Percentiles rank a stretch among this genome's conserved stretches.
Conservation (phyloP, 1,140 invertebrate species). For the Calliopsis andreniformis region DNA sequence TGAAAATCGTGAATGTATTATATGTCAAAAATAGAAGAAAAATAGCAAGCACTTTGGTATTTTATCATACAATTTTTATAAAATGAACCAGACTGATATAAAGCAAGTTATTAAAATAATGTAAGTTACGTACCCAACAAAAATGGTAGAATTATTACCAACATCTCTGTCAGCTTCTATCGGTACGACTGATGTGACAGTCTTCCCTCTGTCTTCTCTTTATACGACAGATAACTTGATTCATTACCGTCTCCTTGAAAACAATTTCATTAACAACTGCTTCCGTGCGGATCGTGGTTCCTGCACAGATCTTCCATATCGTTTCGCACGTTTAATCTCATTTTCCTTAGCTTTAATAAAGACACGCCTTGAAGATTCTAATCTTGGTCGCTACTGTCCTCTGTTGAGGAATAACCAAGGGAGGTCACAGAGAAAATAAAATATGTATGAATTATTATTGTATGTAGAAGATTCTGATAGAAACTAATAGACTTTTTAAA, state of each 20-base stretch:
- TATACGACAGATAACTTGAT: slow-evolving; percentile 59
- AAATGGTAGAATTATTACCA: slow-evolving; percentile 56
- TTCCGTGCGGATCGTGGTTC: slow-evolving; percentile 52
- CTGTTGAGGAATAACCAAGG: too few species aligned
- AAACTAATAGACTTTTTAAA: too few species aligned
- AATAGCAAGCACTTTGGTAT: too few species aligned
- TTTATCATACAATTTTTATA: too few species aligned
- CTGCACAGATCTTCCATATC: slow-evolving; percentile 50
- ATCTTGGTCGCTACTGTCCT: neutral
- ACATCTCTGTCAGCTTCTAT: slow-evolving; percentile 34
- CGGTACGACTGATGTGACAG: slow-evolving; percentile 37
- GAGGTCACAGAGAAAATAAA: too few species aligned
- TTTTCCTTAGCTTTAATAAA: slow-evolving; percentile 30
- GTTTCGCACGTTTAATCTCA: slow-evolving; percentile 3
- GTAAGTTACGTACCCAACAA: slow-evolving; percentile 44
- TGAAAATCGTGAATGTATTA: too few species aligned
- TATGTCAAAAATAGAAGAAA: too few species aligned
- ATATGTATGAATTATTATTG: too few species aligned
- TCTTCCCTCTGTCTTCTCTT: slow-evolving; percentile 38
- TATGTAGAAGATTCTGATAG: too few species aligned
- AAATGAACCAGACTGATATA: too few species aligned
- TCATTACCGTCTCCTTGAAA: slow-evolving; percentile 59
- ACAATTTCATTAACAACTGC: slow-evolving; percentile 53
- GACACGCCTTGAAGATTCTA: neutral
- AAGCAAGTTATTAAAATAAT: too few species aligned